Conservation (phyloP, 2,888 invertebrate species). For the Sminthurinus aureus region DNA sequence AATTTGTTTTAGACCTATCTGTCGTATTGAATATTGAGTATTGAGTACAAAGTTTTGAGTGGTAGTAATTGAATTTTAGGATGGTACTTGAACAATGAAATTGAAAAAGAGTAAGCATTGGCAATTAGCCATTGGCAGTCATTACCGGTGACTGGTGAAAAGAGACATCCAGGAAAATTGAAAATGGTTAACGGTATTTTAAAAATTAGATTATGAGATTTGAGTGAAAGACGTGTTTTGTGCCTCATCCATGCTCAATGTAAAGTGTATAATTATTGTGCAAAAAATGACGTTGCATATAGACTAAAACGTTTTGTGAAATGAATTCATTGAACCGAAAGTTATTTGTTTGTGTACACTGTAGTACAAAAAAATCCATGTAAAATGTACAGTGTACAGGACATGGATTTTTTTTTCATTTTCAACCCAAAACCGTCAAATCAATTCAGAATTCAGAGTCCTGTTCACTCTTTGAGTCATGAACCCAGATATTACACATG, state of each 20-base stretch:
- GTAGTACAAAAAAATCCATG: neutral
- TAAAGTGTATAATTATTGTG: neutral
- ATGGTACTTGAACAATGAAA: no score
- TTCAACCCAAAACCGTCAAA: neutral
- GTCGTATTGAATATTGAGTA: neutral
- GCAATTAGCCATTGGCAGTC: no score
- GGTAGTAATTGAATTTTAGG: no score
- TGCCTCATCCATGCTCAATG: no score
- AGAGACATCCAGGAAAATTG: no score
- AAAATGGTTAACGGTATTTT: neutral
- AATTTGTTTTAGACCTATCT: neutral
- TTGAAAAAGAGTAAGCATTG: no score
- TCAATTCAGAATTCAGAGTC: neutral
- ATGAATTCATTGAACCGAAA: neutral
- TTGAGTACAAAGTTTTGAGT: no score
- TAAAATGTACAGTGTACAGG: neutral
- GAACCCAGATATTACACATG: no score
- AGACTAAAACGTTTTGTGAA: neutral
- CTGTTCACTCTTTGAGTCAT: no score
- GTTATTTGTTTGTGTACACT: neutral
- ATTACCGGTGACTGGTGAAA: no score
- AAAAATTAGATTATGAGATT: neutral
- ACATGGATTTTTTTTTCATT: neutral
- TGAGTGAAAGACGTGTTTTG: neutral
- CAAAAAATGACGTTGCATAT: neutral